Percentiles rank a stretch among this genome's conserved stretches.
Evolutionary conservation across 2,797 vertebrate species (phyloP).

Genomic region (Enteromius paludinosus): DNA sequence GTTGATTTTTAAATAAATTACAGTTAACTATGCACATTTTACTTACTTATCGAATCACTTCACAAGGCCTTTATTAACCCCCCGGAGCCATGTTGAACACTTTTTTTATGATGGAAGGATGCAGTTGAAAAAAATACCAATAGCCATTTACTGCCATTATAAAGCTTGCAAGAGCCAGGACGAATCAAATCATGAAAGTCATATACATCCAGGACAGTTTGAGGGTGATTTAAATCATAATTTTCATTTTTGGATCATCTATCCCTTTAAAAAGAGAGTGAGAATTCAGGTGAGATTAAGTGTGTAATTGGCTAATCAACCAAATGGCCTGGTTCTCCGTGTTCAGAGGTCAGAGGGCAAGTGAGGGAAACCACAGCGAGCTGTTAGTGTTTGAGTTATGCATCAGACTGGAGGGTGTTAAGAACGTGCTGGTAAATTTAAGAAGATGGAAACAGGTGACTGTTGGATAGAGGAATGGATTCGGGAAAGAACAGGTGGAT

Average conservation of each 20-base stretch:
- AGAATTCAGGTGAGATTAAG: background rate
- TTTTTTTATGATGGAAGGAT: background rate
- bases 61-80: too few relatives aligned
- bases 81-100: background rate
- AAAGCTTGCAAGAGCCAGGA: background rate
- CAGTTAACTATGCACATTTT: background rate
- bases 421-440: background rate
- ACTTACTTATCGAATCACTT: background rate
- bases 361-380: background rate
- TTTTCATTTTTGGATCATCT: background rate
- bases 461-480: background rate
- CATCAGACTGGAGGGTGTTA: background rate
- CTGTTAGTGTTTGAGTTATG: background rate
- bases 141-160: background rate
- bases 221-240: background rate
- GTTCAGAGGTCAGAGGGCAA: conserved; percentile 16
- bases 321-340: background rate
- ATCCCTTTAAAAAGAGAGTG: background rate
- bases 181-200: background rate
- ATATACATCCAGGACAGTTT: background rate
- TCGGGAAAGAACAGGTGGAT: background rate
- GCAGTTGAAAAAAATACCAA: background rate
- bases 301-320: background rate
- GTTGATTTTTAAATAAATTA: too few relatives aligned
- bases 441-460: background rate